These are phyloP conservation scores for Tetropium fuscum DNA, from an alignment of 2,888 invertebrate genomes.

Conservation along the genomic window DNA sequence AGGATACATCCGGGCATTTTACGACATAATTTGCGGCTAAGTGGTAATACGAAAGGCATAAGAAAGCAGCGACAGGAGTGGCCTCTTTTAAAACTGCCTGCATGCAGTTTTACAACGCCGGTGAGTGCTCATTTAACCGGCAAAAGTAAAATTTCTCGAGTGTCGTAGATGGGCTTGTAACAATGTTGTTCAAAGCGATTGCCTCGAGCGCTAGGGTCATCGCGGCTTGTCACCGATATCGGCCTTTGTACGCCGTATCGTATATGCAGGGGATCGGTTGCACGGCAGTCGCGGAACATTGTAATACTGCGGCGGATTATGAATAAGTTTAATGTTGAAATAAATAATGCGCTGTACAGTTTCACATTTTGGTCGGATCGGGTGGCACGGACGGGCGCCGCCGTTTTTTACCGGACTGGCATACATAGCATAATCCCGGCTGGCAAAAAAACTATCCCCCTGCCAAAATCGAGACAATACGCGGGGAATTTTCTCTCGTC, in stretches of 20 bases:
- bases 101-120: slow-evolving; percentile 44
- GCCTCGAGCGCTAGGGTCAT: slow-evolving; percentile 14
- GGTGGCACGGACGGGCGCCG: too few species aligned
- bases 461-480: slow-evolving; percentile 38
- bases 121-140: slow-evolving; percentile 35
- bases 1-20: slow-evolving; percentile 28
- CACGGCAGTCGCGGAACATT: too few species aligned
- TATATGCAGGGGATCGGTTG: too few species aligned
- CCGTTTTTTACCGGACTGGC: too few species aligned
- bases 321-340: too few species aligned
- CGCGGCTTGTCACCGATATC: slow-evolving; percentile 23
- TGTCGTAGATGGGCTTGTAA: slow-evolving; percentile 20
- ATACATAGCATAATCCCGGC: too few species aligned
- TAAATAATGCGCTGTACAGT: too few species aligned
- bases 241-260: slow-evolving; percentile 13
- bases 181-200: slow-evolving; percentile 34
- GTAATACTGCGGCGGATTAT: too few species aligned
- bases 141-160: slow-evolving; percentile 31
- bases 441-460: slow-evolving; percentile 7
- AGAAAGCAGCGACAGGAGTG: slow-evolving; percentile 30
- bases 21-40: slow-evolving; percentile 47
- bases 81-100: slow-evolving; percentile 45
- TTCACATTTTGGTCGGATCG: too few species aligned
- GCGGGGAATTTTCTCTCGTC: slow-evolving; percentile 33
- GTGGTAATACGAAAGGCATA: slow-evolving; percentile 36